Evolutionary conservation across 92 coral and sea anemone species (phyloP), one percentile per base, ranked within the genome.

Genomic region (Phymanthus crucifer): DNA sequence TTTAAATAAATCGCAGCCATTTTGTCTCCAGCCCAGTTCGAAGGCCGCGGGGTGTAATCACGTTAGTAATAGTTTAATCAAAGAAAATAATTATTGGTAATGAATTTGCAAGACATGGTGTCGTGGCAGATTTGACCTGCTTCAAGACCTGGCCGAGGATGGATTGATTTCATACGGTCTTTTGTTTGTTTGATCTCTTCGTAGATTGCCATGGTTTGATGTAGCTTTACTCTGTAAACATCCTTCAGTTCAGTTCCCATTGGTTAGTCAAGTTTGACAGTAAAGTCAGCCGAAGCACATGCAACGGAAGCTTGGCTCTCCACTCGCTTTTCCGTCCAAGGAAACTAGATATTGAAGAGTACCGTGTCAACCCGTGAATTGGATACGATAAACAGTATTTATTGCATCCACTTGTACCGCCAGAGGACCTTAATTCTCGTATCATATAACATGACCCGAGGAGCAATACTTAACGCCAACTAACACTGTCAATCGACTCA

Each of bases 381-480:
- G 35, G 0, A 18, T 75, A 32, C 68, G 47, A 40, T 34, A 38
- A 35, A 61, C 68, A 37, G 81, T 64, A 31, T 77, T 76, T n/a
- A 76, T 57, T 56, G 40, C 66, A 40, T 24, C 81, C 72, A 77
- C 61, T 77, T 75, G 38, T n/a, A n/a, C 47, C 38, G 47, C 34
- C 70, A 64, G 38, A 17, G 81, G 65, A 37, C 72, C 40, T 77
- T 36, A 37, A 77, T 61, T 77, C 65, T 77, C 73, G 40, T 77
- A 61, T 77, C 81, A 64, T 66, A 77, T 77, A 64, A 77, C 72
- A 8, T 35, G 29, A 16, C 35, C 48, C 23, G 31, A 37, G 43
- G 26, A 24, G 19, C 24, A 34, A 61, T 54, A 71, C 32, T 71
- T 40, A 38, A 45, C 75, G 21, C 46, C 38, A 77, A 12, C 56